A percentile compares a stretch with the other conserved stretches of the same genome.
Conservation (phyloP, 2,797 vertebrate species). For the Morus bassanus region DNA sequence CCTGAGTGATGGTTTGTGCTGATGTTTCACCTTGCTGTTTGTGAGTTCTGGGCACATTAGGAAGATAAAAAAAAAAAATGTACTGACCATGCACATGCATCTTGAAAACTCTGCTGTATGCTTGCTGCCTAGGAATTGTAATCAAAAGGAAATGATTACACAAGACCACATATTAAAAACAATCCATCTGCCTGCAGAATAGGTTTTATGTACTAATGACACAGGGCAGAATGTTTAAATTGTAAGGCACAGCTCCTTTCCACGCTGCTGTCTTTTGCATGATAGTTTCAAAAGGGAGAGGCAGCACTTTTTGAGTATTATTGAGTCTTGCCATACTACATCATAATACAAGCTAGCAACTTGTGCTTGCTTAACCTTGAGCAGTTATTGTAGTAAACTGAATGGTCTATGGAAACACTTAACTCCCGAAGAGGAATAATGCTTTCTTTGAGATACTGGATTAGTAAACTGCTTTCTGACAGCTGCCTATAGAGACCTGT, state of each 20-base stretch:
- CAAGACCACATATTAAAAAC: slow-evolving; percentile 15
- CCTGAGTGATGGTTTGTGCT: slow-evolving; percentile 56
- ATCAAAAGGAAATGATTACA: slow-evolving; percentile 40
- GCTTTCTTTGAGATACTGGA: neutral
- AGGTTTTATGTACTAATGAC: neutral
- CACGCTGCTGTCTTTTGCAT: neutral
- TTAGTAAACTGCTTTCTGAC: neutral
- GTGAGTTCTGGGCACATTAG: neutral
- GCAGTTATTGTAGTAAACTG: neutral
- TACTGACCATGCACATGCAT: slow-evolving; percentile 15
- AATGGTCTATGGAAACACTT: neutral
- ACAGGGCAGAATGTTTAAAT: neutral
- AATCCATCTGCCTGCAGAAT: slow-evolving; percentile 15
- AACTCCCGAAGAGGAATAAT: neutral
- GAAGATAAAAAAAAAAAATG: neutral
- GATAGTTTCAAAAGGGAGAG: neutral
- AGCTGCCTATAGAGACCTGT: neutral
- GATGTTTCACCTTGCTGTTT: slow-evolving; percentile 36
- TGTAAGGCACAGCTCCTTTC: neutral
- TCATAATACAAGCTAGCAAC: neutral
- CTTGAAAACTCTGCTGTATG: neutral
- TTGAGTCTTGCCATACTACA: neutral
- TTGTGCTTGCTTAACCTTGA: slow-evolving; percentile 20
- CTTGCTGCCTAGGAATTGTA: slow-evolving; percentile 7
- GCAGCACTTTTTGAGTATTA: neutral